Conservation (phyloP, 2,797 vertebrate species). For the Crenichthys baileyi region DNA sequence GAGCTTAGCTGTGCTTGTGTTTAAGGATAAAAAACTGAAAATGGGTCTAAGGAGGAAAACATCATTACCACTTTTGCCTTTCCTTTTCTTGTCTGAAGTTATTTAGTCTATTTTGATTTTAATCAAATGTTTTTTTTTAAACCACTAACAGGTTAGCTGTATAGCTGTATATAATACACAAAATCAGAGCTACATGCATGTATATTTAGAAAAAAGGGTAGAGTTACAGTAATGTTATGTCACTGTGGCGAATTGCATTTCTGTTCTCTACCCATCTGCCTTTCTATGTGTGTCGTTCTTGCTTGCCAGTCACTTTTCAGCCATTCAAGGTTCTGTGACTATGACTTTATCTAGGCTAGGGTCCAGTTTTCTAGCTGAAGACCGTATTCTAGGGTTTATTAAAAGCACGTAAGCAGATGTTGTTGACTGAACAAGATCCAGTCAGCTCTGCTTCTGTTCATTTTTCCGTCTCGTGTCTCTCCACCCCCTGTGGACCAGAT, state of each 20-base stretch:
- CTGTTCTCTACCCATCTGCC: not conserved
- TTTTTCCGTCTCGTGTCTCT: not conserved
- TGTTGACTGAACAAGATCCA: not conserved
- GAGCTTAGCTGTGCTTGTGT: constrained; percentile 31
- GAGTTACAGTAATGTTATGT: not conserved
- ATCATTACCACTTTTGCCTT: constrained; percentile 44
- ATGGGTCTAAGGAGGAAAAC: constrained; percentile 47
- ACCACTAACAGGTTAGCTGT: not conserved
- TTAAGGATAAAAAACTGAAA: constrained; percentile 41
- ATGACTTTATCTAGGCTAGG: not conserved
- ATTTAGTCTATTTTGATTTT: not conserved
- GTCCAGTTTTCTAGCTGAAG: not conserved
- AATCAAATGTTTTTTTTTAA: not conserved
- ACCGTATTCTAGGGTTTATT: not conserved
- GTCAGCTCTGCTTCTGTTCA: not conserved
- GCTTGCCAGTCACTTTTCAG: not conserved
- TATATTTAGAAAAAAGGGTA: not conserved
- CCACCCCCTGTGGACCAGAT: not conserved
- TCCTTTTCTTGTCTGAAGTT: constrained; percentile 8
- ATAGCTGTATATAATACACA: not conserved
- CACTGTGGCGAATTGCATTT: not conserved
- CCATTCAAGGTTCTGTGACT: not conserved
- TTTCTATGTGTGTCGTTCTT: not conserved
- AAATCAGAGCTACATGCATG: not conserved
- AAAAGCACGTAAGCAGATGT: not conserved